Evolutionary conservation across 2,797 vertebrate species (phyloP), one percentile per base, ranked within the genome.

Genomic region (Clamator glandarius): DNA sequence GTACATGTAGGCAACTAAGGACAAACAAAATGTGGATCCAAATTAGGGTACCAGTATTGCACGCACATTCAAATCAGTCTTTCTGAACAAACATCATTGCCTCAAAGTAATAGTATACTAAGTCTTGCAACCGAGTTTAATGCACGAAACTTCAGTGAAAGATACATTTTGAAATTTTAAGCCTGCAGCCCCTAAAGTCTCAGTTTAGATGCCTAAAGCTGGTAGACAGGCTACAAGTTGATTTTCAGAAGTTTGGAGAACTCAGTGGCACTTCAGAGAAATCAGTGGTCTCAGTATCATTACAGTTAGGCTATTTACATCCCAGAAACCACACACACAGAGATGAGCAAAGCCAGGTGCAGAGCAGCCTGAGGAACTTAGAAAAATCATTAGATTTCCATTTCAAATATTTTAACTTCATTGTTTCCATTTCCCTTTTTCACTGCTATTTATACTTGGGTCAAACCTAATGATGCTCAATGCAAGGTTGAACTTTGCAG

Each of bases 11-110:
- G 29, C 21, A 69, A 62, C 54, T 62, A 3, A 66, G 44, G 70
- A 62, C 72, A 89, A 87, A 80, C 28, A 59, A 63, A 59, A 80
- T 75, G 12, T 87, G 61, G 76, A 80, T 63, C 41, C 79, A 80
- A 77, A 92, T 83, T 44, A 88, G 44, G 54, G 28, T 28, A 62
- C 46, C n/a, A 19, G 42, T 33, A 48, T 54, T 64, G 55, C 59
- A 93, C 59, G 70, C 58, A 24, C 52, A 19, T 26, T 44, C 67
- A 74, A 41, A 8, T 11, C 16, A 61, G 54, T 24, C 66, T 46
- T 78, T 57, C 46, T 26, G 50, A 75, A 57, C 28, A 63, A 51
- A 63, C 1, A 8, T 26, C 44, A 66, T 1, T 51, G 66, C 73
- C 90, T n/a, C 51, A n/a, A 42, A 12, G 31, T 9, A 66, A 70